Base-by-base conservation (phyloP, 2,888 invertebrate species). In the Hylaea fasciaria region DNA sequence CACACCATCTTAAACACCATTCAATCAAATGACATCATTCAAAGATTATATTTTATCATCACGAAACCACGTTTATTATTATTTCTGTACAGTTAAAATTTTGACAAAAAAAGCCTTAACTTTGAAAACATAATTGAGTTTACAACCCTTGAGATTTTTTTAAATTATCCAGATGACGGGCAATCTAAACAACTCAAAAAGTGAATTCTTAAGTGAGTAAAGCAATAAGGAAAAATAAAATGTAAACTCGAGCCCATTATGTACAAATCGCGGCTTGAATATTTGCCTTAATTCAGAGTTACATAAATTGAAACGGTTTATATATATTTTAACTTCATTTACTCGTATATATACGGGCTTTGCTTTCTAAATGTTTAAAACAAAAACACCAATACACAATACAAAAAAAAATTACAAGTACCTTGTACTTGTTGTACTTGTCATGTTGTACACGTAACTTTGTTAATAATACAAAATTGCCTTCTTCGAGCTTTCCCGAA, bases 181-280 rank as follows among this genome's bases (percentile, higher is more conserved):
- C 29, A 56, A 61, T 50, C 40, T 51, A 43, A 60, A 51, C 46
- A 60, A 56, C 28, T 61, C 56, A 48, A 52, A 61, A 56, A 14
- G 46, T 7, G 28, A 65, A 68, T 68, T 63, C 49, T 61, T 64
- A 64, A 69, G 61, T 61, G 62, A 62, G 51, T 65, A 46, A 57
- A 60, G 65, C 64, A 64, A 66, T 62, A 65, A 66, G 68, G 60
- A 62, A 67, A 69, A 65, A 66, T 62, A 58, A 64, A 70, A 69
- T 69, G 71, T 47, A 66, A 69, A 68, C 68, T 32, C 45, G 45
- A 46, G 32, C 57, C 62, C 65, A 63, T 67, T 70, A 54, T 49
- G 49, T n/a, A n/a, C n/a, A 57, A 70, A 67, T 71, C 64, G 65
- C 59, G 14, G 49, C 22, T 50, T 60, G 57, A 65, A 65, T 63